Percentiles rank a stretch among this genome's conserved stretches.
phyloP scores from a whole-genome alignment of 1,140 invertebrate genomes.

The Orchesella cincta region DNA sequence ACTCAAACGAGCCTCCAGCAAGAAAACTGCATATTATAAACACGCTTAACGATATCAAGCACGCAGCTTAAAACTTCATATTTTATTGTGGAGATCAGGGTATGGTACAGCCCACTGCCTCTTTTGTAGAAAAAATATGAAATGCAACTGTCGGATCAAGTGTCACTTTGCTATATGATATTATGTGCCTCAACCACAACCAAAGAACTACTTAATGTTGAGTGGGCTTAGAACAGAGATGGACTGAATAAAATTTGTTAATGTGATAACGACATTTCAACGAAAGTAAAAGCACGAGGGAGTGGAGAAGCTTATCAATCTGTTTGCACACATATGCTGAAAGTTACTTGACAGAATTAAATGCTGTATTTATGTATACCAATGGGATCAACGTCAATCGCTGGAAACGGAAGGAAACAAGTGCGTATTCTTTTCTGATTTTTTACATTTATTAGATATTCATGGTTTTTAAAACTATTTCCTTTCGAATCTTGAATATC shows the following conservation, averaged over 20 bases:
- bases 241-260: not conserved
- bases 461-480: not conserved
- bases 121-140: not conserved
- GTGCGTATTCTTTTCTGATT: not conserved
- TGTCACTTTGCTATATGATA: conserved; percentile 14
- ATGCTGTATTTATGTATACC: not conserved
- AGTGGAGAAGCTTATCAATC: not conserved
- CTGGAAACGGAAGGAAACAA: not conserved
- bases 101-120: not conserved
- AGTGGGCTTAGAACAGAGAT: not conserved
- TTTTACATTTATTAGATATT: not conserved
- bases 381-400: not conserved
- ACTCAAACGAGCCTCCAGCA: not conserved
- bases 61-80: no score
- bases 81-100: no score
- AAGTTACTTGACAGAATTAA: not conserved
- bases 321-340: not conserved
- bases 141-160: conserved; percentile 13
- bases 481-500: not conserved
- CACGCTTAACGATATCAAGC: not conserved
- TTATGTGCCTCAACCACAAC: conserved; percentile 5
- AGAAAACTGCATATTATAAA: not conserved
- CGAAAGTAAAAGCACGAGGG: not conserved
- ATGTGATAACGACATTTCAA: not conserved
- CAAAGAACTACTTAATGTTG: not conserved